A percentile compares a stretch with the other conserved stretches of the same genome.
Conservation (phyloP, 1,140 invertebrate genomes). For the Berghia stephanieae region DNA sequence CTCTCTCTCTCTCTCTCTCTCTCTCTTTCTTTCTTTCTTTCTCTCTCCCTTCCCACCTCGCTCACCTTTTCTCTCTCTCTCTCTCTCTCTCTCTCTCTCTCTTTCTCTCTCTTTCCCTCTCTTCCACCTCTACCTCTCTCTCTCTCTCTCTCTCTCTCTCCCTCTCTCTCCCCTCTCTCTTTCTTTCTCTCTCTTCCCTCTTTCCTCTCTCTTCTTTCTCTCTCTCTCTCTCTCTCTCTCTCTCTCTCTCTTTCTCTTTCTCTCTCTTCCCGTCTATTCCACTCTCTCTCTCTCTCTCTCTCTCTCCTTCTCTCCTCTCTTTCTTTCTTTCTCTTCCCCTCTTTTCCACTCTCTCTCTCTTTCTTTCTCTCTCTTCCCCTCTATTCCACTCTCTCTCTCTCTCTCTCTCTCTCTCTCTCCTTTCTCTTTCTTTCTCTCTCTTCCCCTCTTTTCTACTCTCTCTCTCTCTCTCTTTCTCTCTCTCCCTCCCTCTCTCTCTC, state of each 20-base stretch:
- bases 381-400: too few species aligned
- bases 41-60: slow-evolving; percentile 18
- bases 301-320: background rate
- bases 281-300: too few species aligned
- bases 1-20: slow-evolving; percentile 20
- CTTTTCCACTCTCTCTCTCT: too few species aligned
- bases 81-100: slow-evolving; percentile 12
- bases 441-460: too few species aligned
- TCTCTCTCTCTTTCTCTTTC: slow-evolving; percentile 11
- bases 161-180: slow-evolving; percentile 10
- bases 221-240: slow-evolving; percentile 22
- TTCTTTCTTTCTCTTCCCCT: too few species aligned
- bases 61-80: slow-evolving; percentile 26
- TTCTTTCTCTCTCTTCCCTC: slow-evolving; percentile 17
- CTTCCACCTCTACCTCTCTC: background rate
- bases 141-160: slow-evolving; percentile 15
- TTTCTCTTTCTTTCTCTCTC: too few species aligned
- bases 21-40: slow-evolving; percentile 17
- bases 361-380: too few species aligned
- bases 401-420: too few species aligned
- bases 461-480: too few species aligned
- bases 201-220: slow-evolving; percentile 1
- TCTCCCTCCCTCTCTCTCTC: too few species aligned
- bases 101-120: slow-evolving; percentile 8
- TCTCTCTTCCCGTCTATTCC: too few species aligned